Conservation (phyloP, 2,888 invertebrate species). For the Carpatolechia fugitivella region DNA sequence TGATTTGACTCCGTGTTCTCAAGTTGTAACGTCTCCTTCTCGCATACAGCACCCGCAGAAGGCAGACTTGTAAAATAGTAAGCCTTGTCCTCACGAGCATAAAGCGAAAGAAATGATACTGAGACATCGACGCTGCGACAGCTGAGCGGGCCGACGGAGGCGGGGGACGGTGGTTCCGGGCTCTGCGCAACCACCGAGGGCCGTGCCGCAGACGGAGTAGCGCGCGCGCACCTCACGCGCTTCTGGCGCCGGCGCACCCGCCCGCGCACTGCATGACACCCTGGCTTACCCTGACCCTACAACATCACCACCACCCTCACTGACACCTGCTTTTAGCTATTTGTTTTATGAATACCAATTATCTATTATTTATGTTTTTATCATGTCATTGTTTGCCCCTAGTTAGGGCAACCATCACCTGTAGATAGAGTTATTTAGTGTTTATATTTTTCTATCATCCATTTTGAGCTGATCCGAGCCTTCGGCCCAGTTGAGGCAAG, state of each 20-base stretch:
- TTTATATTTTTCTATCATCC: constrained; percentile 69
- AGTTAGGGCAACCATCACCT: constrained; percentile 32
- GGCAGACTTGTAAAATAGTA: constrained; percentile 81
- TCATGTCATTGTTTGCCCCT: background rate
- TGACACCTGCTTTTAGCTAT: background rate
- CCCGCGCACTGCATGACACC: constrained; percentile 34
- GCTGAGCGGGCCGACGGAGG: constrained; percentile 73
- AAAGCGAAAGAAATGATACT: constrained; percentile 72
- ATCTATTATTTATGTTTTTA: background rate
- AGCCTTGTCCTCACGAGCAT: constrained; percentile 80
- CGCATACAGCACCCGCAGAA: constrained; percentile 91
- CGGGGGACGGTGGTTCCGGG: constrained; percentile 65
- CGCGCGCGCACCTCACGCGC: constrained; percentile 45
- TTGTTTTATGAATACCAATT: background rate
- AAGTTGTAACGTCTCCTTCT: constrained; percentile 86
- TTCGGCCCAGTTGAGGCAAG: constrained; percentile 2
- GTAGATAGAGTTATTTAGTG: constrained; percentile 42
- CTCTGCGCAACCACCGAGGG: constrained; percentile 57
- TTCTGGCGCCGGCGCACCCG: constrained; percentile 33
- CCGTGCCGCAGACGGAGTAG: constrained; percentile 53
- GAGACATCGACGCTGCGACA: constrained; percentile 69
- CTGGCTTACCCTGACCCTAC: constrained; percentile 19
- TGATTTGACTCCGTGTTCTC: constrained; percentile 67
- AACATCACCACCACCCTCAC: background rate
- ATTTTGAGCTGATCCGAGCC: constrained; percentile 42